Percentiles rank a stretch among this genome's conserved stretches.
These are phyloP conservation scores for Ephialtes manifestator DNA, from an alignment of 2,888 invertebrate genomes.

Conservation along the genomic window DNA sequence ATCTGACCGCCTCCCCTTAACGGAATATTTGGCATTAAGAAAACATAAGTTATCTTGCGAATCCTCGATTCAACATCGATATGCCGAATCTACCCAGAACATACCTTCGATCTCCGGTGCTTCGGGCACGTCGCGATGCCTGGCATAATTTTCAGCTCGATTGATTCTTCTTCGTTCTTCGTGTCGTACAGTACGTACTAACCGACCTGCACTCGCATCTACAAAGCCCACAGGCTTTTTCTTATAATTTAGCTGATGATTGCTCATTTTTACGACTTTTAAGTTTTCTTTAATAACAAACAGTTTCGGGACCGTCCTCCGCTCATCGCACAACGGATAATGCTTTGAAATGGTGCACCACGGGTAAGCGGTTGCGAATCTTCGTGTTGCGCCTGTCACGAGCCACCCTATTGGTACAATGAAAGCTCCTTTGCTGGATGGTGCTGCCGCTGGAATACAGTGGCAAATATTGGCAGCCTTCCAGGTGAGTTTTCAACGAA, in stretches of 20 bases:
- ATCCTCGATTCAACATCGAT: neutral
- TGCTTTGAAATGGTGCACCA: constrained; percentile 59
- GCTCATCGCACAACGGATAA: constrained; percentile 53
- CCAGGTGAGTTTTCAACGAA: neutral
- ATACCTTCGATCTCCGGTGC: constrained; percentile 38
- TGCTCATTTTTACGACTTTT: constrained; percentile 15
- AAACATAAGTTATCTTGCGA: neutral
- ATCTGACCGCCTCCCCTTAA: too few species aligned
- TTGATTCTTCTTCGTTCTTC: constrained; percentile 55
- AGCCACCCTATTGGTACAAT: neutral
- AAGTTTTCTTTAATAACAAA: neutral
- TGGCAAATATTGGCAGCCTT: neutral
- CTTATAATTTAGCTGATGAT: constrained; percentile 42
- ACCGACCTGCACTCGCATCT: constrained; percentile 35
- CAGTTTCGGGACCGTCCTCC: neutral
- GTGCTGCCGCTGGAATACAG: constrained; percentile 16
- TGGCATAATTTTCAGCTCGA: constrained; percentile 60
- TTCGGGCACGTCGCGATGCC: constrained; percentile 53
- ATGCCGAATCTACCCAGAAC: neutral
- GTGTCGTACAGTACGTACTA: constrained; percentile 58
- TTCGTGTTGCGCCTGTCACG: neutral
- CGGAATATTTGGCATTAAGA: too few species aligned
- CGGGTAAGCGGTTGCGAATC: constrained; percentile 35
- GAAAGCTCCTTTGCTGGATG: neutral
- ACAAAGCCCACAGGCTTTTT: neutral